Evolutionary conservation across 1,140 invertebrate genomes (phyloP).

Genomic region (Argopecten irradians): DNA sequence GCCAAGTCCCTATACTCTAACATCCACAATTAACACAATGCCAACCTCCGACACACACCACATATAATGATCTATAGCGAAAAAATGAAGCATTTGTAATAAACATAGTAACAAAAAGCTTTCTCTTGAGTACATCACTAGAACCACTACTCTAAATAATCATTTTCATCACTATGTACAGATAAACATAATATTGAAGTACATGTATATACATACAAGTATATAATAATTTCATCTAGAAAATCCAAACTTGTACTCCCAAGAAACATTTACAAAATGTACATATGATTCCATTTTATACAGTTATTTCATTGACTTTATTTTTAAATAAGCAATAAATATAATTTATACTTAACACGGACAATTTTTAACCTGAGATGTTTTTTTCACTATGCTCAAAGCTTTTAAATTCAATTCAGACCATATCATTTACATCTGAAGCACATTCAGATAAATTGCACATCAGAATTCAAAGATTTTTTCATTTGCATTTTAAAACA

Average conservation of each 20-base stretch:
- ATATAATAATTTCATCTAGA: background rate
- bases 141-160: background rate
- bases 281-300: conserved; percentile 1
- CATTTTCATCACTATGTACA: background rate
- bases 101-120: background rate
- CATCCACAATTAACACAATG: background rate
- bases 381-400: background rate
- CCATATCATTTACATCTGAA: background rate
- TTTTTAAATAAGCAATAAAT: conserved; percentile 13
- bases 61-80: no score
- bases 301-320: background rate
- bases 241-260: background rate
- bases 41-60: background rate
- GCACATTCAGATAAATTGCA: background rate
- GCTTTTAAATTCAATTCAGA: background rate
- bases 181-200: background rate
- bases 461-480: background rate
- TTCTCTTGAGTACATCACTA: background rate
- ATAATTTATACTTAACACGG: background rate
- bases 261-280: conserved; percentile 23
- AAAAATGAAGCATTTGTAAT: background rate
- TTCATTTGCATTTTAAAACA: background rate
- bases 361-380: background rate
- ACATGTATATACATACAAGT: conserved; percentile 4
- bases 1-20: no score